Conservation (phyloP, 2,113 vertebrate genomes). For the Microtus richardsoni region DNA sequence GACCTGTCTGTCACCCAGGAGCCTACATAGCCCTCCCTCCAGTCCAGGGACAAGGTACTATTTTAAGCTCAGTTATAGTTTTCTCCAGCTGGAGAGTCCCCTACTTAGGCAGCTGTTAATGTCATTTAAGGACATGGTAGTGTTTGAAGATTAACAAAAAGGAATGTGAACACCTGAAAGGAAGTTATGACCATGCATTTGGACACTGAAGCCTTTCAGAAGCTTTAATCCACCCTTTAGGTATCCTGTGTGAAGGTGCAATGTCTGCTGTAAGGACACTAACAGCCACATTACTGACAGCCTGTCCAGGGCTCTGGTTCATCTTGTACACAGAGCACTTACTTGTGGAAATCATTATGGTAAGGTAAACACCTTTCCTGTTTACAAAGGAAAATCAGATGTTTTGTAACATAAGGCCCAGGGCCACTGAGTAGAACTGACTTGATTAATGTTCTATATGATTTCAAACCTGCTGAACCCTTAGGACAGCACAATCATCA, state of each 20-base stretch:
- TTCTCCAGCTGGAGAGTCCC: not conserved
- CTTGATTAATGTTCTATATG: not conserved
- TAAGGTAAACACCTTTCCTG: not conserved
- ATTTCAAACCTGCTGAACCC: not conserved
- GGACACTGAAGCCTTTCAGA: not conserved
- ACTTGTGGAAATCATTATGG: not conserved
- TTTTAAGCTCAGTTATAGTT: slow-evolving; percentile 83
- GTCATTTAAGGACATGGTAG: slow-evolving; percentile 56
- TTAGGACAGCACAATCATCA: not conserved
- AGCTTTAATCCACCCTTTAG: not conserved
- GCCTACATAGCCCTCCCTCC: not conserved
- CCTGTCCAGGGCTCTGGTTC: not conserved
- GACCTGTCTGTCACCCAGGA: not conserved
- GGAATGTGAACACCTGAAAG: not conserved
- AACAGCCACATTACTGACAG: not conserved
- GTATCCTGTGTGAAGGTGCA: not conserved
- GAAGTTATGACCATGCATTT: not conserved
- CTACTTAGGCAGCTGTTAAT: slow-evolving; percentile 48
- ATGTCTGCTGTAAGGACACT: not conserved
- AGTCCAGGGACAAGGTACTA: slow-evolving; percentile 67
- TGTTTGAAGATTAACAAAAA: not conserved
- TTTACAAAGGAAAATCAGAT: not conserved
- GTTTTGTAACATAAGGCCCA: not conserved
- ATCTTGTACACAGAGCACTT: not conserved
- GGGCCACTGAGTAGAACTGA: not conserved